Conservation (phyloP, 2,113 vertebrate genomes). For the Myrmecophaga tridactyla region DNA sequence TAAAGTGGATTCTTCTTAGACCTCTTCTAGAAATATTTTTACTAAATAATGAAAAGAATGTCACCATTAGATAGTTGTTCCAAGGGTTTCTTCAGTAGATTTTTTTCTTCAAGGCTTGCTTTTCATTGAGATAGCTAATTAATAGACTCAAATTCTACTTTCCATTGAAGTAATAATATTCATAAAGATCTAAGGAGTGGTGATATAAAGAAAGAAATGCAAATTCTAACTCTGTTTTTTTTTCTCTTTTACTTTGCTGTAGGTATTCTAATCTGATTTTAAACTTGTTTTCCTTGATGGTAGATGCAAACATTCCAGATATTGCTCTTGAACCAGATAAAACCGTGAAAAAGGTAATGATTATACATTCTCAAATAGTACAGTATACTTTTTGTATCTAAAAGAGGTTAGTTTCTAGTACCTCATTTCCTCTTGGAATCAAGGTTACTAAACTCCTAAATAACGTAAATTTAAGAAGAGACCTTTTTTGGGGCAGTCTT, state of each 20-base stretch:
- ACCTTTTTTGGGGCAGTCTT: not conserved
- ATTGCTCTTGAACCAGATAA: slow-evolving; percentile 99
- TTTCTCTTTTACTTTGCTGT: slow-evolving; percentile 50
- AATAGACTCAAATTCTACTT: not conserved
- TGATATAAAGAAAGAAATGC: not conserved
- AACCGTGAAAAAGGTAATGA: slow-evolving; percentile 95
- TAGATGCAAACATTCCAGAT: slow-evolving; percentile 99
- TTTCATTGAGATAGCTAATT: not conserved
- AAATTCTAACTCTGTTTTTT: not conserved
- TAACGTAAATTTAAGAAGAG: not conserved
- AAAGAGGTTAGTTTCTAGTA: not conserved
- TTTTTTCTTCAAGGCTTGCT: not conserved
- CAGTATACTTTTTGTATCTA: not conserved
- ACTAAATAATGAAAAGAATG: not conserved
- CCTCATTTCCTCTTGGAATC: not conserved
- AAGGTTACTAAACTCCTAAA: not conserved
- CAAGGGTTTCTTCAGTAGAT: not conserved
- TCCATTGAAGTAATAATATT: not conserved
- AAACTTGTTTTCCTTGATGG: slow-evolving; percentile 99
- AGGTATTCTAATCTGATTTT: slow-evolving; percentile 99
- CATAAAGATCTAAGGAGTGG: not conserved
- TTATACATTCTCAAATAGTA: not conserved
- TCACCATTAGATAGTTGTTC: not conserved
- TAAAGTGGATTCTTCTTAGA: not conserved
- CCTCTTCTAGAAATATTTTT: not conserved